Percentiles rank a stretch among this genome's conserved stretches.
Conservation (phyloP, 2,113 vertebrate species). For the Craseonycteris thonglongyai region DNA sequence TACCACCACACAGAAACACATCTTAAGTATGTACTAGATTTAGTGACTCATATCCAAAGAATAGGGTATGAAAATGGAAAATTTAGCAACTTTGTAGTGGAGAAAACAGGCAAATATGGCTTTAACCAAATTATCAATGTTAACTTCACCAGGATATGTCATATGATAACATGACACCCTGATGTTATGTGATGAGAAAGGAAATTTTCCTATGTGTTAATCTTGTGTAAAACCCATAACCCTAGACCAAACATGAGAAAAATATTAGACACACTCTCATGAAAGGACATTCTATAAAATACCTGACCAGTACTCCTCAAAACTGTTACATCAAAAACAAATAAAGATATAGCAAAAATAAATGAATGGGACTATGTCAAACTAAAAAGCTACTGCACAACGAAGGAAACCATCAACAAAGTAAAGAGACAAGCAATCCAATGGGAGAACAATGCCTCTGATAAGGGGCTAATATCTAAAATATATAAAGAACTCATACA, state of each 20-base stretch:
- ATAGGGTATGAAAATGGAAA: not conserved
- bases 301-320: not conserved
- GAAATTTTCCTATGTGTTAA: not conserved
- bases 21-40: not conserved
- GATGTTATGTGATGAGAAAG: not conserved
- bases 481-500: no score
- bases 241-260: not conserved
- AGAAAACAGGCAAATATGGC: not conserved
- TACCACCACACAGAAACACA: no score
- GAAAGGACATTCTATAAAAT: not conserved
- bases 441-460: no score
- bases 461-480: no score
- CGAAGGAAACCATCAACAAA: no score
- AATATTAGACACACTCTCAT: not conserved
- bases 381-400: no score
- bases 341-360: no score
- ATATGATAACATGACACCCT: not conserved
- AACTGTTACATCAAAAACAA: not conserved
- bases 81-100: not conserved
- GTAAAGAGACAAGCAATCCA: no score
- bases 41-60: not conserved
- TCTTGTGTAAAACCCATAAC: not conserved
- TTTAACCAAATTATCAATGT: not conserved
- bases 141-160: not conserved
- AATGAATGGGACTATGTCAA: no score